Conservation (phyloP, 2,888 invertebrate species). For the Microchrysa polita region DNA sequence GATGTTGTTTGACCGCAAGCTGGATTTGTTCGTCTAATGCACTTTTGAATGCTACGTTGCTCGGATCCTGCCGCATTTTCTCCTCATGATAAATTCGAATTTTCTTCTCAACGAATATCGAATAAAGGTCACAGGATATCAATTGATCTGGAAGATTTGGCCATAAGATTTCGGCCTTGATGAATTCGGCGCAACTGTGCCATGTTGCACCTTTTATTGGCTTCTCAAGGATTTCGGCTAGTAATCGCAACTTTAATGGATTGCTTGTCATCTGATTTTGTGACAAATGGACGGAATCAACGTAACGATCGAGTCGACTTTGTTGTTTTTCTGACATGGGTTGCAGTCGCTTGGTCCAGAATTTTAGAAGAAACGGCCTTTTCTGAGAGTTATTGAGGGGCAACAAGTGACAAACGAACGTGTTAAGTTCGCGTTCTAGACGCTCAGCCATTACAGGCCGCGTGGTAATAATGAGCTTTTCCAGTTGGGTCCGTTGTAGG, state of each 20-base stretch:
- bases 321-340: too few relatives aligned
- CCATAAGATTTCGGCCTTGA: neutral
- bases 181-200: neutral
- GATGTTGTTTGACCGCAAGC: conserved; percentile 4
- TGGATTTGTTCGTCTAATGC: conserved; percentile 5
- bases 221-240: conserved; percentile 32
- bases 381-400: too few relatives aligned
- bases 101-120: conserved; percentile 26
- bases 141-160: conserved; percentile 20
- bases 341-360: too few relatives aligned
- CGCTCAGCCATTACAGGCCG: too few relatives aligned
- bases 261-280: conserved; percentile 8
- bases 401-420: too few relatives aligned
- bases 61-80: conserved; percentile 27
- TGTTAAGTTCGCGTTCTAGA: too few relatives aligned
- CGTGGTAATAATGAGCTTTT: too few relatives aligned
- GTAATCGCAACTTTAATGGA: conserved; percentile 23
- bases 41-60: conserved; percentile 7
- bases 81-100: conserved; percentile 22
- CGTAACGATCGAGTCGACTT: too few relatives aligned
- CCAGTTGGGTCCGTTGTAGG: too few relatives aligned
- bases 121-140: neutral
- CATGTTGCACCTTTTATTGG: neutral
- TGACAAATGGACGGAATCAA: too few relatives aligned
- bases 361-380: too few relatives aligned